Evolutionary conservation across 2,113 vertebrate genomes (phyloP).

Genomic region (Laticauda colubrina): DNA sequence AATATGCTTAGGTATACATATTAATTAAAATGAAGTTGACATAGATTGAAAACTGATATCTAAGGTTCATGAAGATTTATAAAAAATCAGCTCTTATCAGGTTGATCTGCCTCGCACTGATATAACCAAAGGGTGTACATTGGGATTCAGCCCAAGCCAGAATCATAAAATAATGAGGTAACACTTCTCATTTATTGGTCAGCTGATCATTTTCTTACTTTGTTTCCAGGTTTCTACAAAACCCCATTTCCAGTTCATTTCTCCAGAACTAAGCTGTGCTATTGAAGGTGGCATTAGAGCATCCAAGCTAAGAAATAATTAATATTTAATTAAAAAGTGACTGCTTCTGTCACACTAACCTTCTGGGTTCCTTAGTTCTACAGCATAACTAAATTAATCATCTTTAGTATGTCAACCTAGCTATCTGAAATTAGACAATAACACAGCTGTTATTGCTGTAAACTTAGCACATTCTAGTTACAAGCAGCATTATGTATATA

Average conservation of each 20-base stretch:
- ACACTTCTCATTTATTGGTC: neutral
- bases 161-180: neutral
- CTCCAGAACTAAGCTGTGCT: neutral
- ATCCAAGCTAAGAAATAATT: neutral
- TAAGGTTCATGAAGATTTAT: neutral
- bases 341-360: neutral
- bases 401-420: neutral
- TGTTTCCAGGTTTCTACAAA: neutral
- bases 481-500: neutral
- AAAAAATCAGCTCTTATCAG: neutral
- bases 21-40: neutral
- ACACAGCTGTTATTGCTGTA: neutral
- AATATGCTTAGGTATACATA: too few species aligned
- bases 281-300: neutral
- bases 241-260: neutral
- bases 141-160: neutral
- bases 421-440: neutral
- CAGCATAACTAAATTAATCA: neutral
- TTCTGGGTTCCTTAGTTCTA: neutral
- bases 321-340: neutral
- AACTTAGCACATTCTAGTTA: neutral
- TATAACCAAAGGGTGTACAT: neutral
- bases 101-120: neutral
- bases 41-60: neutral
- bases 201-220: neutral